A percentile compares a stretch with the other conserved stretches of the same genome.
These are phyloP conservation scores for Pseudois nayaur DNA, from an alignment of 2,113 vertebrate genomes.

Conservation along the genomic window DNA sequence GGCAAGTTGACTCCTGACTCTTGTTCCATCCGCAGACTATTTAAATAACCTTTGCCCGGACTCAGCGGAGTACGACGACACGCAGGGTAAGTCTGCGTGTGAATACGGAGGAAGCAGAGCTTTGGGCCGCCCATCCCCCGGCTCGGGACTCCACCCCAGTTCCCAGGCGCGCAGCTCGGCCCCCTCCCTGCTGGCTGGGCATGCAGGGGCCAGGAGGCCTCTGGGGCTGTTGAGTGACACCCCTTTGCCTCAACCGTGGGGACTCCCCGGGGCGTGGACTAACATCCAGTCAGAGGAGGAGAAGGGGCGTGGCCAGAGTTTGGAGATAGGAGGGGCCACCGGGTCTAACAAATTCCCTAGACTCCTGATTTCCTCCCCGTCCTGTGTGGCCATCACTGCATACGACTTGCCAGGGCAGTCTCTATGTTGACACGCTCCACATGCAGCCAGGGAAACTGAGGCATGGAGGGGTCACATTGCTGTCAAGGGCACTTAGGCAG, in stretches of 20 bases:
- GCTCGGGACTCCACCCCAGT: background rate
- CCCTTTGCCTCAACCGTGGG: rapidly evolving
- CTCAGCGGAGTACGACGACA: conserved; percentile 93
- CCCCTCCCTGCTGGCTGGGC: background rate
- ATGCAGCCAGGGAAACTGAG: background rate
- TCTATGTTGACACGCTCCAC: background rate
- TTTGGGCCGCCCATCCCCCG: background rate
- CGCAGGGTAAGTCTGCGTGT: conserved; percentile 87
- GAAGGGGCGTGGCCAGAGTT: background rate
- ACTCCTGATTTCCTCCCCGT: background rate
- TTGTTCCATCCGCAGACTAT: conserved; percentile 88
- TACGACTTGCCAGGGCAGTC: background rate
- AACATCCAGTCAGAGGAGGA: background rate
- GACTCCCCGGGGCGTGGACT: background rate
- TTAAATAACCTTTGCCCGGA: conserved; percentile 97
- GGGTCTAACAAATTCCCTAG: background rate
- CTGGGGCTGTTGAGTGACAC: background rate
- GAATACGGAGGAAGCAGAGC: background rate
- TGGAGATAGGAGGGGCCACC: background rate
- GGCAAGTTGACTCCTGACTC: background rate
- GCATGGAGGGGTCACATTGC: background rate
- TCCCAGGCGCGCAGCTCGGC: background rate
- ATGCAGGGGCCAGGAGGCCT: background rate
- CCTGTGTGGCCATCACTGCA: background rate
- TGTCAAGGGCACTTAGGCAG: background rate